phyloP scores from a whole-genome alignment of 2,797 vertebrate genomes.

The Hipposideros larvatus region DNA sequence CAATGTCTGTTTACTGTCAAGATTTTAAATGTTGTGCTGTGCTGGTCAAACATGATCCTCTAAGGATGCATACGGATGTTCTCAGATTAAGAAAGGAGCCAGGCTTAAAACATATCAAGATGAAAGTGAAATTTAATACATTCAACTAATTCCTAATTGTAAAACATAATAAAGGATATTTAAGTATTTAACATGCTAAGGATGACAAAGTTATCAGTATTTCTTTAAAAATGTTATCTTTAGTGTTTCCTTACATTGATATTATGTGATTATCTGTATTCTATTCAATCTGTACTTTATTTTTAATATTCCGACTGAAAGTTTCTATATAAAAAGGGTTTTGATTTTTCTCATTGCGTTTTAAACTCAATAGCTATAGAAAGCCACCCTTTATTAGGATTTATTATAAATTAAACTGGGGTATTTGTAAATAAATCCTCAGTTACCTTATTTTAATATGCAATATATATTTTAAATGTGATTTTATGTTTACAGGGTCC shows the following conservation, averaged over 20 bases:
- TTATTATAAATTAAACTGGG: neutral
- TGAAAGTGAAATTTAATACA: neutral
- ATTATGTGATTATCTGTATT: neutral
- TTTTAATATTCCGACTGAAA: neutral
- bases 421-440: neutral
- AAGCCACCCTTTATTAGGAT: neutral
- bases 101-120: neutral
- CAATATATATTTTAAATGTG: neutral
- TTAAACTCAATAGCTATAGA: neutral
- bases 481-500: constrained; percentile 91
- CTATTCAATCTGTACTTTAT: neutral
- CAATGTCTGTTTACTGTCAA: neutral
- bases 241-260: neutral
- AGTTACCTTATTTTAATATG: neutral
- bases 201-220: neutral
- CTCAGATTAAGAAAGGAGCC: neutral
- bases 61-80: neutral
- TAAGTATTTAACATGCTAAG: neutral
- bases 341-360: neutral
- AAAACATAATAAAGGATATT: neutral
- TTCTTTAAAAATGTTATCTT: neutral
- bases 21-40: neutral
- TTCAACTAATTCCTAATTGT: neutral
- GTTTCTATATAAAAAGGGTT: neutral
- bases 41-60: neutral